A percentile compares a stretch with the other conserved stretches of the same genome.
Evolutionary conservation across 2,888 invertebrate genomes (phyloP).

Genomic region (Eupithecia dodoneata): DNA sequence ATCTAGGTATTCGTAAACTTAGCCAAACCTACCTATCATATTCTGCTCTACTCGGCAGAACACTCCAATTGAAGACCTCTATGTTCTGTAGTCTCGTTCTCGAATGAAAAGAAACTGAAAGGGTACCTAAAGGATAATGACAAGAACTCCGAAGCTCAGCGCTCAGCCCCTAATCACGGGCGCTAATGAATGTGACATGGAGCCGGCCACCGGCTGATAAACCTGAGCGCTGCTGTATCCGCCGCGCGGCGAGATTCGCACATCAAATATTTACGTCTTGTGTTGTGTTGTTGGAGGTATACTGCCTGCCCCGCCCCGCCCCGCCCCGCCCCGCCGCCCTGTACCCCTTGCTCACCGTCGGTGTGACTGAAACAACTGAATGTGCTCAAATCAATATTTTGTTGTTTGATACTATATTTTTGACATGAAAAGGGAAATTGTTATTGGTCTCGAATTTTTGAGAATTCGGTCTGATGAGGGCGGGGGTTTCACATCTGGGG

Average conservation of each 20-base stretch:
- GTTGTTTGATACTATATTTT: slow-evolving; percentile 72
- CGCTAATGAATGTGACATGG: slow-evolving; percentile 56
- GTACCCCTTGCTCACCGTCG: slow-evolving; percentile 45
- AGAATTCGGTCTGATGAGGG: too few relatives aligned
- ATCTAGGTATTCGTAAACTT: background rate
- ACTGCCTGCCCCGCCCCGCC: slow-evolving; percentile 59
- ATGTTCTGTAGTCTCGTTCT: background rate
- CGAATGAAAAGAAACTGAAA: slow-evolving; percentile 48
- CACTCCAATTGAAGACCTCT: background rate
- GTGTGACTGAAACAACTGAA: slow-evolving; percentile 69
- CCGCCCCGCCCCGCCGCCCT: slow-evolving; percentile 53
- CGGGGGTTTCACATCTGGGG: too few relatives aligned
- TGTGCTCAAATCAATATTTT: slow-evolving; percentile 81
- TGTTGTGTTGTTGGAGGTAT: slow-evolving; percentile 55
- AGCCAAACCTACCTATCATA: background rate
- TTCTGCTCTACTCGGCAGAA: background rate
- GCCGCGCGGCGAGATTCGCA: slow-evolving; percentile 73
- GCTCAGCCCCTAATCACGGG: slow-evolving; percentile 52
- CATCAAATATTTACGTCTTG: slow-evolving; percentile 83
- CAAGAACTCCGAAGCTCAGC: slow-evolving; percentile 44
- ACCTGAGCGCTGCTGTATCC: slow-evolving; percentile 61
- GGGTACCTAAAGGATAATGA: slow-evolving; percentile 41
- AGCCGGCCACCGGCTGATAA: slow-evolving; percentile 53
- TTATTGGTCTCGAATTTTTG: background rate
- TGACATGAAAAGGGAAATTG: background rate